Conservation (phyloP, 1,140 invertebrate species). For the Patella vulgata region DNA sequence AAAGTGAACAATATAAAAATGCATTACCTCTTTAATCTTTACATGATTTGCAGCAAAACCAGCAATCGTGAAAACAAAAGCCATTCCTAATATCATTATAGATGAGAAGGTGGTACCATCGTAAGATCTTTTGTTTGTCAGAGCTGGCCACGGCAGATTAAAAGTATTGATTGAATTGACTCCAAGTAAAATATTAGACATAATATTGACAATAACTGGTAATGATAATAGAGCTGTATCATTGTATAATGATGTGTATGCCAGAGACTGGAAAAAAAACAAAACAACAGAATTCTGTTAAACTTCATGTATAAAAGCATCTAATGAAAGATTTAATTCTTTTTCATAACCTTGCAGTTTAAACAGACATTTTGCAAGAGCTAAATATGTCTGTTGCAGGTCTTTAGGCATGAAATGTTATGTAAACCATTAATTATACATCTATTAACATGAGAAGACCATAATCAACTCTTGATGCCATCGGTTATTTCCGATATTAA, state of each 20-base stretch:
- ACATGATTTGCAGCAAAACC: conserved; percentile 84
- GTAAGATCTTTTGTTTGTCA: conserved; percentile 75
- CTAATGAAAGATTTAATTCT: too few relatives aligned
- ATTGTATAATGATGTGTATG: conserved; percentile 79
- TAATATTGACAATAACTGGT: conserved; percentile 79
- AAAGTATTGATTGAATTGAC: conserved; percentile 13
- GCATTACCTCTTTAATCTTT: conserved; percentile 80
- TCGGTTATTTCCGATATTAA: too few relatives aligned
- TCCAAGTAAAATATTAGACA: conserved; percentile 76
- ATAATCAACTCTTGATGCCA: too few relatives aligned
- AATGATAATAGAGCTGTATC: conserved; percentile 82
- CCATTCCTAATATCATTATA: conserved; percentile 80
- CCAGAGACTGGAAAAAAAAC: conserved; percentile 39
- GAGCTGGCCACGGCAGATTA: conserved; percentile 77
- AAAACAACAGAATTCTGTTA: too few relatives aligned
- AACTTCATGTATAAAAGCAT: too few relatives aligned
- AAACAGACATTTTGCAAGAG: too few relatives aligned
- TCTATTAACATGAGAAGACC: too few relatives aligned
- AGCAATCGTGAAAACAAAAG: conserved; percentile 80
- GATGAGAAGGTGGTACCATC: conserved; percentile 78
- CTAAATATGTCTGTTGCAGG: too few relatives aligned
- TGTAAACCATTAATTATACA: too few relatives aligned
- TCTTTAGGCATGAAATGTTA: too few relatives aligned
- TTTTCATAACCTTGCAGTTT: too few relatives aligned
- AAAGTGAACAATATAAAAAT: too few relatives aligned